phyloP scores from a whole-genome alignment of 53 echinoderm and acorn worm genomes.

The Crossaster papposus region DNA sequence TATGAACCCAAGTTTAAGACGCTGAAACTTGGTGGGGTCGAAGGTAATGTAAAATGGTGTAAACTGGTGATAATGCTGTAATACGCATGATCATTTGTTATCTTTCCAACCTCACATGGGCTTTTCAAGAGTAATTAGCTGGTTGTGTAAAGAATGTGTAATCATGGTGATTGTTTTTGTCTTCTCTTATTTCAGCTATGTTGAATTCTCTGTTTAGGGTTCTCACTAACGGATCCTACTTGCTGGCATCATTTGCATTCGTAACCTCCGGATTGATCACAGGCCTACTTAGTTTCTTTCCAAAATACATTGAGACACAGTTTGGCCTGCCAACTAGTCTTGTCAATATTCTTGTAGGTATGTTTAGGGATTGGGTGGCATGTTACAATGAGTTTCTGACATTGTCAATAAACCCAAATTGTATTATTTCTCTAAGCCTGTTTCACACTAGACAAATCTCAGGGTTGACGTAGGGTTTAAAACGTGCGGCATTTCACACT shows the following conservation, averaged over 20 bases:
- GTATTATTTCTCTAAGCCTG: too few species aligned
- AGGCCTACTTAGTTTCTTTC: slow-evolving; percentile 43
- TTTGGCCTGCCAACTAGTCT: slow-evolving; percentile 26
- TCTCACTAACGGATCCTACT: slow-evolving; percentile 25
- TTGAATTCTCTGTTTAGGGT: slow-evolving; percentile 13
- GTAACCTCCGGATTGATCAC: slow-evolving; percentile 20
- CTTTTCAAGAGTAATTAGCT: neutral
- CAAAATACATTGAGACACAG: slow-evolving; percentile 54
- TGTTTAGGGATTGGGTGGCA: neutral
- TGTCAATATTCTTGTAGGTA: slow-evolving; percentile 28
- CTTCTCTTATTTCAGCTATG: neutral
- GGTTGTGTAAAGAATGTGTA: neutral
- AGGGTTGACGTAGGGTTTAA: too few species aligned
- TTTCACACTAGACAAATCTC: too few species aligned
- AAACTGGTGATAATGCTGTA: too few species aligned
- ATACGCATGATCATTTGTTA: too few species aligned
- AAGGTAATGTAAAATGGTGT: too few species aligned
- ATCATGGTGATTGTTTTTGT: too few species aligned
- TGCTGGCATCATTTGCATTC: slow-evolving; percentile 29
- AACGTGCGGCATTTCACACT: too few species aligned
- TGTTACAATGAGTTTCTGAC: too few species aligned
- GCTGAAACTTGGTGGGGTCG: slow-evolving; percentile 19
- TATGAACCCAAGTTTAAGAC: neutral
- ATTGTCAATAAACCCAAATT: neutral
- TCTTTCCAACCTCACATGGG: too few species aligned